Percentiles rank a stretch among this genome's conserved stretches.
Evolutionary conservation across 2,797 vertebrate species (phyloP).

Genomic region (Hypotaenidia okinawae): DNA sequence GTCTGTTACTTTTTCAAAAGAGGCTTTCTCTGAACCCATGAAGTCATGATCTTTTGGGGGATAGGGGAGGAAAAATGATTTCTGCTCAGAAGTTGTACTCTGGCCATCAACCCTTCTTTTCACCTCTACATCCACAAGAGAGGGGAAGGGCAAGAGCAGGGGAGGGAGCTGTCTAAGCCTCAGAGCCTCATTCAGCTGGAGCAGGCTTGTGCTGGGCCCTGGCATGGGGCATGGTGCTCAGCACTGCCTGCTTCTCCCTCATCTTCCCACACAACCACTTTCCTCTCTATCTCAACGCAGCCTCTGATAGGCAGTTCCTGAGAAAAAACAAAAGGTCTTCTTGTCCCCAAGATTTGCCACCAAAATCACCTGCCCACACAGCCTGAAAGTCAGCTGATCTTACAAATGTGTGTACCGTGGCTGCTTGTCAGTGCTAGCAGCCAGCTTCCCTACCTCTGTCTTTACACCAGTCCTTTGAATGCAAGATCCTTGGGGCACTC

Average conservation of each 20-base stretch:
- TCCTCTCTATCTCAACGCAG: background rate
- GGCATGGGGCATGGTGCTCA: background rate
- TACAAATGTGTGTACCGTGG: accelerated
- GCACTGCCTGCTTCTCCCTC: background rate
- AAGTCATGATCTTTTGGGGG: accelerated
- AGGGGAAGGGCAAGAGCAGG: background rate
- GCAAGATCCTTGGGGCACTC: background rate
- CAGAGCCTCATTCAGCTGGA: background rate
- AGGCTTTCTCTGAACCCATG: background rate
- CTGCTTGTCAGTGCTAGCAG: too few species aligned
- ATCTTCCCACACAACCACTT: background rate
- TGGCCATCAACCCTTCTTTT: background rate
- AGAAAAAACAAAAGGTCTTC: background rate
- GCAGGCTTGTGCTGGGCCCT: background rate
- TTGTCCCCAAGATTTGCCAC: background rate
- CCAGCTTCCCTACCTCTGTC: background rate
- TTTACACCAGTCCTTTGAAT: background rate
- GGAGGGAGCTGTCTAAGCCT: background rate
- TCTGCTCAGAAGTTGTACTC: accelerated
- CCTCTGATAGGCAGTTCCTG: accelerated
- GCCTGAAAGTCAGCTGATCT: background rate
- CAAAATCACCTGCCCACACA: background rate
- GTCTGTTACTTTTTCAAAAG: background rate
- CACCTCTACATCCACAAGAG: accelerated
- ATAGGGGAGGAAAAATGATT: background rate